Conservation (phyloP, 2,113 vertebrate genomes). For the Notarius quadriscutis region DNA sequence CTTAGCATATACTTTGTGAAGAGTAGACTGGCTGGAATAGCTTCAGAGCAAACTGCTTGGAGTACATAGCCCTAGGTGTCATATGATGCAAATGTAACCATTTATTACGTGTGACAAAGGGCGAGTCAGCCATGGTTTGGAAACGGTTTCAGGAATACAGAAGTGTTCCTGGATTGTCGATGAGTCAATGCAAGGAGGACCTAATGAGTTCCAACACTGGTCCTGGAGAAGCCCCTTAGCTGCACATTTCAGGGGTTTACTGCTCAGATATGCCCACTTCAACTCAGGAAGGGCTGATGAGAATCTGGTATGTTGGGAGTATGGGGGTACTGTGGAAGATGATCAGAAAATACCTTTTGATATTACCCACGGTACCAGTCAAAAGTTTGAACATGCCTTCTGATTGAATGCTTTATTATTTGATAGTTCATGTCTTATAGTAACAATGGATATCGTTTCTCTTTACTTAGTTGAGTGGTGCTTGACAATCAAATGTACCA, state of each 20-base stretch:
- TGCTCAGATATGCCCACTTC: not conserved
- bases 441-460: too few relatives aligned
- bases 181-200: not conserved
- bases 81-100: slow-evolving; percentile 6
- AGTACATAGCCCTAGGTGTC: not conserved
- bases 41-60: not conserved
- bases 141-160: not conserved
- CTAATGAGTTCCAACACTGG: not conserved
- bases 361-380: too few relatives aligned
- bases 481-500: too few relatives aligned
- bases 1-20: not conserved
- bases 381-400: too few relatives aligned
- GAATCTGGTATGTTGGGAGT: not conserved
- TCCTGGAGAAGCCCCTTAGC: not conserved
- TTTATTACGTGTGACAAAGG: slow-evolving; percentile 7
- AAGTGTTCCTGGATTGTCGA: not conserved
- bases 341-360: too few relatives aligned
- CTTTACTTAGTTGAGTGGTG: too few relatives aligned
- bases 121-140: not conserved
- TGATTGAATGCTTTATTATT: too few relatives aligned
- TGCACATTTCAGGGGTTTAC: not conserved
- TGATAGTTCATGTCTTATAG: too few relatives aligned
- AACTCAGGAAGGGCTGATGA: not conserved
- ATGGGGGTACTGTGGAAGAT: not conserved
- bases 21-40: not conserved